A percentile compares a stretch with the other conserved stretches of the same genome.
Conservation (phyloP, 2,888 invertebrate species). For the Listrodromus nycthemerus region DNA sequence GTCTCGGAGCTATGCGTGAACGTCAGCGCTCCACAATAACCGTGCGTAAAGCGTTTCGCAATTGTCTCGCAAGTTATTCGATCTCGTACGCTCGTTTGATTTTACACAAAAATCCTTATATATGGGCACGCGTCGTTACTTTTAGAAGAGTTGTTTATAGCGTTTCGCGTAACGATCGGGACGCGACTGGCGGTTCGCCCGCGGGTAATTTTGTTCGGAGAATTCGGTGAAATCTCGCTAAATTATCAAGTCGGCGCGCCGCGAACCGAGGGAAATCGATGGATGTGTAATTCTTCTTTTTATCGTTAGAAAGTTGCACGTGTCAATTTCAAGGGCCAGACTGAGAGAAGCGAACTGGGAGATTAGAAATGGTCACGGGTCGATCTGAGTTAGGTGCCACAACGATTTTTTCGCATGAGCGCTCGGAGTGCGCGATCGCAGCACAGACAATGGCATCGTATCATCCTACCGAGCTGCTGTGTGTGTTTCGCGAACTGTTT, state of each 20-base stretch:
- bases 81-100: constrained; percentile 23
- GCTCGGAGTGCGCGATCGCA: constrained; percentile 10
- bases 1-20: constrained; percentile 25
- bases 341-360: background rate
- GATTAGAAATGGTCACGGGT: background rate
- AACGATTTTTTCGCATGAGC: background rate
- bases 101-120: background rate
- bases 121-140: background rate
- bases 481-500: constrained; percentile 44
- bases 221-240: constrained; percentile 24
- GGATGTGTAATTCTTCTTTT: background rate
- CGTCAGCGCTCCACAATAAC: constrained; percentile 35
- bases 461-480: constrained; percentile 3
- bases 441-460: constrained; percentile 29
- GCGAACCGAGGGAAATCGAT: background rate
- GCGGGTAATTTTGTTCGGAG: background rate
- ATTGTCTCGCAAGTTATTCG: constrained; percentile 54
- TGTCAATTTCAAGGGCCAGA: background rate
- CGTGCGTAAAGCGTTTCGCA: constrained; percentile 43
- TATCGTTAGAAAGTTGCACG: background rate
- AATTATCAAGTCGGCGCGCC: background rate
- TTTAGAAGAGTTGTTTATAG: background rate
- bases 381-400: constrained; percentile 16
- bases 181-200: background rate
- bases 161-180: background rate